phyloP scores from a whole-genome alignment of 2,113 vertebrate genomes.

The Osmerus eperlanus region DNA sequence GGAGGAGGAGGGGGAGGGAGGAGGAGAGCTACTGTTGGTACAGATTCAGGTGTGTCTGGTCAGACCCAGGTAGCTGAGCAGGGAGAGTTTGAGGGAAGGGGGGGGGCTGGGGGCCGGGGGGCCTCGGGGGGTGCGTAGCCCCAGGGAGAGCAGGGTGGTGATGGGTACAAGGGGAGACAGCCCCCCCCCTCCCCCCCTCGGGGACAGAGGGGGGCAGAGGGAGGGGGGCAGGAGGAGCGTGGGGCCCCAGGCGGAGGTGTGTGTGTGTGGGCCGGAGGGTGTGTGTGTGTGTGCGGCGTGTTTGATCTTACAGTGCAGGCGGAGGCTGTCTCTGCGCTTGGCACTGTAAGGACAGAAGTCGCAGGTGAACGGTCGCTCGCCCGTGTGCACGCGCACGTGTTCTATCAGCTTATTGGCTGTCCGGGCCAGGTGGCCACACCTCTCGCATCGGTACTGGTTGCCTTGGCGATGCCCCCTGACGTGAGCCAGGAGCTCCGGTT shows the following conservation, averaged over 20 bases:
- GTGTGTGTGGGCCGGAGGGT: constrained; percentile 65
- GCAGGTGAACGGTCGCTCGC: constrained; percentile 98
- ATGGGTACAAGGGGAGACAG: constrained; percentile 94
- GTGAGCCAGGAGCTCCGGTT: constrained; percentile 96
- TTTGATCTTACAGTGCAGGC: constrained; percentile 98
- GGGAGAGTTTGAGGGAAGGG: constrained; percentile 87
- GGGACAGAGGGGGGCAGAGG: constrained; percentile 74
- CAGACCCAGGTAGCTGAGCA: constrained; percentile 92
- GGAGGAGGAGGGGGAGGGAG: neutral
- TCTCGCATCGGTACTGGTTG: constrained; percentile 98
- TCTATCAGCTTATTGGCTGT: constrained; percentile 99
- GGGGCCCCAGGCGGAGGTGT: constrained; percentile 50
- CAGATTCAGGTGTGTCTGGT: constrained; percentile 79
- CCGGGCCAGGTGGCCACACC: constrained; percentile 98
- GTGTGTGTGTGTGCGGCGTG: constrained; percentile 75
- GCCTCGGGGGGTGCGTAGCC: constrained; percentile 40
- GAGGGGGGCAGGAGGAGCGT: constrained; percentile 70
- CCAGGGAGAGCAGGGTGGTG: constrained; percentile 75
- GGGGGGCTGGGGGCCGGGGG: constrained; percentile 62
- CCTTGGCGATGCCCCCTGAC: constrained; percentile 95
- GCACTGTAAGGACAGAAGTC: constrained; percentile 98
- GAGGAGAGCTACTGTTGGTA: neutral
- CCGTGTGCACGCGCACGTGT: constrained; percentile 97
- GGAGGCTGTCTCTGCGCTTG: constrained; percentile 99
- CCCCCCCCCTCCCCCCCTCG: constrained; percentile 79